Evolutionary conservation across 2,888 invertebrate species (phyloP).

Genomic region (Megaustenia siamemsis): DNA sequence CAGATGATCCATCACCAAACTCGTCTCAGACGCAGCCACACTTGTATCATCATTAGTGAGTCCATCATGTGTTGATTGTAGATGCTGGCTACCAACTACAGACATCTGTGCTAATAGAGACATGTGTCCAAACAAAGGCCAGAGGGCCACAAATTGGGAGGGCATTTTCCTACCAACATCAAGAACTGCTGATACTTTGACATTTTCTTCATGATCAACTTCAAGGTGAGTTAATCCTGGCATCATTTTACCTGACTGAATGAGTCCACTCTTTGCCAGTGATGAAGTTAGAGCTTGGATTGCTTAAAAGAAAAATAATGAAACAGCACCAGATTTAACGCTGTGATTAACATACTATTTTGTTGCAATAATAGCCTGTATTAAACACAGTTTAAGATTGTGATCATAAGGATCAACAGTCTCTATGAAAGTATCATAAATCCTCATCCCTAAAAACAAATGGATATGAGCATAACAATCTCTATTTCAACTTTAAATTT

Average conservation of each 20-base stretch:
- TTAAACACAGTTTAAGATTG: too few relatives aligned
- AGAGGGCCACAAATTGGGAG: slow-evolving; percentile 56
- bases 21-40: not conserved
- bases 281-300: not conserved
- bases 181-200: too few relatives aligned
- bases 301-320: not conserved
- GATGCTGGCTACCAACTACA: not conserved
- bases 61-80: not conserved
- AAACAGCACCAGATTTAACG: not conserved
- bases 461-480: not conserved
- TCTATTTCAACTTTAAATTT: too few relatives aligned
- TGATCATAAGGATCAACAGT: too few relatives aligned
- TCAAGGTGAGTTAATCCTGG: not conserved
- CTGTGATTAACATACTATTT: too few relatives aligned
- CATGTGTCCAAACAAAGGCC: slow-evolving; percentile 70
- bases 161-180: slow-evolving; percentile 1
- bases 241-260: not conserved
- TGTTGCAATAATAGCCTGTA: too few relatives aligned
- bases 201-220: not conserved
- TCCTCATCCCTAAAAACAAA: too few relatives aligned
- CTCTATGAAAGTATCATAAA: too few relatives aligned
- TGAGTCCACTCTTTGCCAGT: not conserved
- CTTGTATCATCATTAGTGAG: not conserved
- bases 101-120: slow-evolving; percentile 58
- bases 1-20: not conserved